These are phyloP conservation scores for Orthosia cruda DNA, from an alignment of 2,888 invertebrate genomes.

Conservation along the genomic window DNA sequence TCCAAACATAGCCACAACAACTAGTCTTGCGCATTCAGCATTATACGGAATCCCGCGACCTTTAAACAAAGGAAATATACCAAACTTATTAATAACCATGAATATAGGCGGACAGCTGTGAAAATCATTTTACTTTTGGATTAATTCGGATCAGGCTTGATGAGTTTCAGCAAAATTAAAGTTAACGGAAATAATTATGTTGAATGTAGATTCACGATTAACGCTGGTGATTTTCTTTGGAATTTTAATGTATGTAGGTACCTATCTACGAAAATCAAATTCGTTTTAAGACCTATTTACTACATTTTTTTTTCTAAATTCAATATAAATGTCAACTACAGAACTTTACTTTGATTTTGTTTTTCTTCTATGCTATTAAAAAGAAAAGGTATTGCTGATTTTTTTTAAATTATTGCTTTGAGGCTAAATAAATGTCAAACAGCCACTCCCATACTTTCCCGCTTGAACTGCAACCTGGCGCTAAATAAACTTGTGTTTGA, in stretches of 20 bases:
- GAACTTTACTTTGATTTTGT: neutral
- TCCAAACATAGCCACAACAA: neutral
- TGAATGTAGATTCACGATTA: neutral
- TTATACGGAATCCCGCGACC: neutral
- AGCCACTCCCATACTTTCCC: neutral
- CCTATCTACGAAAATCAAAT: too few species aligned
- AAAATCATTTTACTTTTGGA: constrained; percentile 2
- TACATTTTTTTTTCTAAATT: neutral
- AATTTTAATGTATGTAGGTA: neutral
- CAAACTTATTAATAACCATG: constrained; percentile 3
- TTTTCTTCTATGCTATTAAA: too few species aligned
- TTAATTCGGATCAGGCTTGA: constrained; percentile 20
- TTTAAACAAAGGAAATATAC: neutral
- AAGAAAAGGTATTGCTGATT: neutral
- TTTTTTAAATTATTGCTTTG: too few species aligned
- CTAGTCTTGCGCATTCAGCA: too few species aligned
- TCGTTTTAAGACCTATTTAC: too few species aligned
- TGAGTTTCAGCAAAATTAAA: neutral
- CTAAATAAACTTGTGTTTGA: constrained; percentile 19
- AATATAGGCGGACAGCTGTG: constrained; percentile 16
- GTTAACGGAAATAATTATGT: neutral
- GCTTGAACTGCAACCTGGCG: constrained; percentile 15
- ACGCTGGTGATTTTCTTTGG: neutral
- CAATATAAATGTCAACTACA: neutral
- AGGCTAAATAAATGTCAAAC: constrained; percentile 1